phyloP scores from a whole-genome alignment of 1,140 invertebrate species.

The Leptinotarsa defecta region DNA sequence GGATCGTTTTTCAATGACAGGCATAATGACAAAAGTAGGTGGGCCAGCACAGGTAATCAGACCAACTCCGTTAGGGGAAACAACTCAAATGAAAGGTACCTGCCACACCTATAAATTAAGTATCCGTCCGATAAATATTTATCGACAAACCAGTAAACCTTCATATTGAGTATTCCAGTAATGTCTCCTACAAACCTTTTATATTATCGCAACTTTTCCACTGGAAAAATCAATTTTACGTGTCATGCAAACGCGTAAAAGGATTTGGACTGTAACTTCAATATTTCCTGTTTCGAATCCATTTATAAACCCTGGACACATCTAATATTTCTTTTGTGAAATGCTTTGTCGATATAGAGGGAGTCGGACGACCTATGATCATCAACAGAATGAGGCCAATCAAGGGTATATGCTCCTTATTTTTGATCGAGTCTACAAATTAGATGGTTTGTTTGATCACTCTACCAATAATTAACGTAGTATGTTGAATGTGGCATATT shows the following conservation, averaged over 20 bases:
- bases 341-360: constrained; percentile 14
- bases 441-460: background rate
- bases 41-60: too few relatives aligned
- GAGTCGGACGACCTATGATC: background rate
- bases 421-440: background rate
- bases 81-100: too few relatives aligned
- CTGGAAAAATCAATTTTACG: constrained; percentile 26
- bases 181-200: background rate
- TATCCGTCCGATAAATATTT: background rate
- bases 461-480: too few relatives aligned
- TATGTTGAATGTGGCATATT: too few relatives aligned
- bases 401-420: background rate
- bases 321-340: constrained; percentile 21
- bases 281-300: background rate
- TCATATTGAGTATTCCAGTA: constrained; percentile 20
- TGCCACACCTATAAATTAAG: too few relatives aligned
- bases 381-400: background rate
- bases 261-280: constrained; percentile 21
- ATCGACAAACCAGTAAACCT: constrained; percentile 2
- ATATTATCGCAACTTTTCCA: constrained; percentile 18
- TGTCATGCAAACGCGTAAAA: constrained; percentile 28
- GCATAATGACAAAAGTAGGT: too few relatives aligned
- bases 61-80: too few relatives aligned
- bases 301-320: constrained; percentile 16
- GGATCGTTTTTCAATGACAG: too few relatives aligned